Evolutionary conservation across 1,140 invertebrate genomes (phyloP), one percentile per base, ranked within the genome.

Genomic region (Drosophila pectinifera): DNA sequence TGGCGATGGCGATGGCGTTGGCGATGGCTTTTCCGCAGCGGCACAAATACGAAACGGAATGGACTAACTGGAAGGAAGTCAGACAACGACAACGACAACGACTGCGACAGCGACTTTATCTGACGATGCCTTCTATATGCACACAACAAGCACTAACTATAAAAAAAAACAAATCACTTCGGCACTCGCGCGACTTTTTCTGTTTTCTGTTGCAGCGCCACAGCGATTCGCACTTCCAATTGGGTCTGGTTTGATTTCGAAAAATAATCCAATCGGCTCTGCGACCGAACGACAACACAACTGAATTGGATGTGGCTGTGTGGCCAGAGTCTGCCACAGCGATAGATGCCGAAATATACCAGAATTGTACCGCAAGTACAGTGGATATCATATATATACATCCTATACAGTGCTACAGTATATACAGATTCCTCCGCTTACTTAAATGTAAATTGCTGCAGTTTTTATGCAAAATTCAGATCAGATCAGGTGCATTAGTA

Each of bases 101-200:
- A 34, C 8, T 4, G 16, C 41, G 39, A 42, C 28, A 16, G 20
- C 18, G 13, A 53, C 31, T 36, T 36, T 53, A 36, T 53, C 31
- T 49, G 26, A 18, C 16, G 16, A 49, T 31, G 48, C 48, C 48
- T 36, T 55, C 11, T 28, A 14, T 55, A 16, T 28, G 59, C 18
- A 22, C 58, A 58, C 59, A 62, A 58, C 38, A 41, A 58, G 20
- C 59, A 62, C 59, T 57, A 62, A 62, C 59, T 36, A 53, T 59
- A 62, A 62, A 62, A 61, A 61, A 59, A 53, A 58, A 62, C 20
- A 59, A 39, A 62, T 58, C 54, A 58, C 59, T 59, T 53, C 28
- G 49, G 22, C 59, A 41, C 53, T 59, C 54, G 54, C 59, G 34
- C 53, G 54, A 26, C 34, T 56, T 4, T 26, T 62, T 20, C 26